Conservation (phyloP, 2,888 invertebrate species). For the Drosophila longiperda region DNA sequence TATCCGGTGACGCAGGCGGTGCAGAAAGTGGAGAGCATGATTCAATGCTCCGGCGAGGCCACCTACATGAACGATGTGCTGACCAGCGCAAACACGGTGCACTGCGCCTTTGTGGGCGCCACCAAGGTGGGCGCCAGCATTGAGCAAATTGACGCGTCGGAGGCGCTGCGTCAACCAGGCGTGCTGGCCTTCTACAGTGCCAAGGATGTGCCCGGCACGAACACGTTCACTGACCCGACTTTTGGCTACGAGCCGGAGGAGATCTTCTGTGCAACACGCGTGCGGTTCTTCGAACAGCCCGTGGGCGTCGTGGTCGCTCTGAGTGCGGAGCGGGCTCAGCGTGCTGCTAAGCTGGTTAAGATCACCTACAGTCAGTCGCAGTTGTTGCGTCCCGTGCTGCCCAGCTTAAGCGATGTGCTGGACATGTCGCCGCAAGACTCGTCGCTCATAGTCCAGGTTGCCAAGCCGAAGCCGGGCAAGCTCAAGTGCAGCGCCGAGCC, state of each 20-base stretch:
- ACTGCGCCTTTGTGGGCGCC: conserved; percentile 87
- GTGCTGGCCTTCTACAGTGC: conserved; percentile 88
- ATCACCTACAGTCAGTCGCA: conserved; percentile 84
- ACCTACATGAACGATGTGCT: conserved; percentile 91
- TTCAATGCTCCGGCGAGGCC: conserved; percentile 91
- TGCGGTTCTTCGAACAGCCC: conserved; percentile 89
- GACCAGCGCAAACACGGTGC: conserved; percentile 87
- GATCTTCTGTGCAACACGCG: conserved; percentile 76
- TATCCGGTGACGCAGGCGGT: conserved; percentile 92
- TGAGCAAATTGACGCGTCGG: conserved; percentile 84
- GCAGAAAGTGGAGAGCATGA: conserved; percentile 90
- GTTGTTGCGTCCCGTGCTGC: conserved; percentile 62
- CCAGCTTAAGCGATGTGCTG: conserved; percentile 86
- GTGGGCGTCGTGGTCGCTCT: conserved; percentile 90
- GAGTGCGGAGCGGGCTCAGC: conserved; percentile 86
- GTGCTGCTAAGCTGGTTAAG: conserved; percentile 87
- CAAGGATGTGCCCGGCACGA: conserved; percentile 87
- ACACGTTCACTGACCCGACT: conserved; percentile 86
- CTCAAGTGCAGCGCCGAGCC: conserved; percentile 36
- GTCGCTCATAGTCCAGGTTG: conserved; percentile 63
- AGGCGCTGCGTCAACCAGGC: conserved; percentile 87
- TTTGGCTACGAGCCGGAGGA: conserved; percentile 83
- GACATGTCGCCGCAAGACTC: conserved; percentile 56
- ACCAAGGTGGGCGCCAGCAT: conserved; percentile 86
- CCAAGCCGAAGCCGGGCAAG: conserved; percentile 48